Conservation (phyloP, 2,888 invertebrate species). For the Aradus depressus region DNA sequence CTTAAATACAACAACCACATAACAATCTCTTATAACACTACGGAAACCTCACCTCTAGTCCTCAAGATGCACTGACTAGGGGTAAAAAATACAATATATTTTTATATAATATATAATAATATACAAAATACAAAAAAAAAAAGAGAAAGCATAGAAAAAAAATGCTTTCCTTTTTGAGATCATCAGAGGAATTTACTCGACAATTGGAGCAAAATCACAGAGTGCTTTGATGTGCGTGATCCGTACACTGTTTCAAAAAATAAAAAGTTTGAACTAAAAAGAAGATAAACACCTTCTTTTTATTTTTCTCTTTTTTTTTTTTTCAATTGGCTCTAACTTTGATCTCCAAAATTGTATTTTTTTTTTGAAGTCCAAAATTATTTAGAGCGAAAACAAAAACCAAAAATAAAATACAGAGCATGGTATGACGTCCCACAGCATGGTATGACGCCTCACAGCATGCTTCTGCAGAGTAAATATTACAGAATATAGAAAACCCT, state of each 20-base stretch:
- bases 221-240: conserved; percentile 29
- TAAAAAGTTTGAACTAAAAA: not conserved
- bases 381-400: no score
- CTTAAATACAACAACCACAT: conserved; percentile 15
- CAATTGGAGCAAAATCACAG: conserved; percentile 28
- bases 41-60: conserved; percentile 27
- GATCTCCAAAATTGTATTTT: no score
- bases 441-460: conserved; percentile 18
- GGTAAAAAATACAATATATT: conserved; percentile 14
- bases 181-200: conserved; percentile 28
- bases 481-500: no score
- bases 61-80: conserved; percentile 27
- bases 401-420: no score
- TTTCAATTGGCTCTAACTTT: no score
- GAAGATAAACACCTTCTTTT: conserved; percentile 1
- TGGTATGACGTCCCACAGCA: no score
- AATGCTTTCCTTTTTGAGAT: conserved; percentile 24
- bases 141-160: conserved; percentile 9
- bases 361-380: no score
- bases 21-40: conserved; percentile 19
- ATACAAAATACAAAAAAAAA: conserved; percentile 16
- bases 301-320: no score
- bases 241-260: conserved; percentile 13
- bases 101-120: not conserved
- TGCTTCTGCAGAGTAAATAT: no score